These are phyloP conservation scores for Plagodis pulveraria DNA, from an alignment of 2,888 invertebrate genomes.

Conservation along the genomic window DNA sequence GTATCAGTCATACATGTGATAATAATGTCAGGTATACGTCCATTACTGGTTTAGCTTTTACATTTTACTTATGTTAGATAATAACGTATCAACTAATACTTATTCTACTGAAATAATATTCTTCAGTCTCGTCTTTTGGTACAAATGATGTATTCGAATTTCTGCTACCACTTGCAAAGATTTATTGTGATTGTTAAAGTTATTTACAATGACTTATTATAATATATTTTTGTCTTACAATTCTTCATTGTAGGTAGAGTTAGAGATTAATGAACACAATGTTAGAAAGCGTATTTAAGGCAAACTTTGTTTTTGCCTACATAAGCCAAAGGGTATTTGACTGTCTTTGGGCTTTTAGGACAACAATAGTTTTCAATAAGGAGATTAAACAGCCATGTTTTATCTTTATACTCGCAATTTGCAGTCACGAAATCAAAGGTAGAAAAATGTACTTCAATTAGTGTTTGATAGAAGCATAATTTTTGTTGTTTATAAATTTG, in stretches of 20 bases:
- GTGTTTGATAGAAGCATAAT: too few relatives aligned
- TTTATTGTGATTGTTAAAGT: background rate
- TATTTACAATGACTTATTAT: background rate
- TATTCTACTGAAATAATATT: slow-evolving; percentile 24
- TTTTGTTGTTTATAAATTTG: too few relatives aligned
- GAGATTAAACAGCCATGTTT: too few relatives aligned
- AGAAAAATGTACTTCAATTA: too few relatives aligned
- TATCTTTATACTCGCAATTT: too few relatives aligned
- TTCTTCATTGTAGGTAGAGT: background rate
- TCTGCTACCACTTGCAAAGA: background rate
- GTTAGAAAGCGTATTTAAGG: slow-evolving; percentile 17
- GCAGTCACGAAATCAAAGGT: too few relatives aligned
- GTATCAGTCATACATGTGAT: slow-evolving; percentile 18
- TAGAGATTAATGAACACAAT: slow-evolving; percentile 14
- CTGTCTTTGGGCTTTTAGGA: too few relatives aligned
- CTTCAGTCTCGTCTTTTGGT: slow-evolving; percentile 35
- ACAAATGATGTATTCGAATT: background rate
- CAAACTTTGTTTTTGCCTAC: background rate
- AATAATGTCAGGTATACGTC: slow-evolving; percentile 23
- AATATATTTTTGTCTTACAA: background rate
- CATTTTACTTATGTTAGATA: slow-evolving; percentile 3
- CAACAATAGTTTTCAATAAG: too few relatives aligned
- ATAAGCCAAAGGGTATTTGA: background rate
- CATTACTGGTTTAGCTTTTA: background rate
- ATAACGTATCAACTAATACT: slow-evolving; percentile 18